These are phyloP conservation scores for Marcusenius ussheri DNA, from an alignment of 2,113 vertebrate species.

Conservation along the genomic window DNA sequence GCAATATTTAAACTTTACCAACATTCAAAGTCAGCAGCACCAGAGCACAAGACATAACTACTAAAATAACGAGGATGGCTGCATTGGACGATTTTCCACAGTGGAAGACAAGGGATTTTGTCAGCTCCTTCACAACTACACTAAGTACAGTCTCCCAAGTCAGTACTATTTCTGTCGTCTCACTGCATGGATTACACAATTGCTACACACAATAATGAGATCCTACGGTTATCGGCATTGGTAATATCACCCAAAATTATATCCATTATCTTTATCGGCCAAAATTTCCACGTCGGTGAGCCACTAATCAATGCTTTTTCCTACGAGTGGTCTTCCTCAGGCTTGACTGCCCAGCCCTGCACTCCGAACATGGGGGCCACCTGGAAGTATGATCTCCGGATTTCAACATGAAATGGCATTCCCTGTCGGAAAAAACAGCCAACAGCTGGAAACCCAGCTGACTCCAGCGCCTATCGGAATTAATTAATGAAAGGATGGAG, in stretches of 20 bases:
- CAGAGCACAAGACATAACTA: background rate
- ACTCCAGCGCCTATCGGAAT: background rate
- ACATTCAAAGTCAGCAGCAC: background rate
- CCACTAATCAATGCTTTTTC: background rate
- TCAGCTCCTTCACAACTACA: background rate
- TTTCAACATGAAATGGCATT: background rate
- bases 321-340: background rate
- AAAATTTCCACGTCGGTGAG: background rate
- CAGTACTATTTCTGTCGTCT: background rate
- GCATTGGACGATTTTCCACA: background rate
- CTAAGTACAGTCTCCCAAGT: background rate
- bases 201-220: background rate
- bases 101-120: background rate
- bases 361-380: background rate
- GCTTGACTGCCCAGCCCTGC: background rate
- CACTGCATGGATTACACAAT: background rate
- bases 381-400: background rate
- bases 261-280: background rate
- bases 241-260: background rate
- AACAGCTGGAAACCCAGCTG: background rate
- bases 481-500: background rate
- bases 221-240: background rate
- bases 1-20: background rate
- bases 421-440: background rate
- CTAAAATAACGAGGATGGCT: background rate